A percentile compares a stretch with the other conserved stretches of the same genome.
These are phyloP conservation scores for Knipowitschia caucasica DNA, from an alignment of 2,797 vertebrate species.

Conservation along the genomic window DNA sequence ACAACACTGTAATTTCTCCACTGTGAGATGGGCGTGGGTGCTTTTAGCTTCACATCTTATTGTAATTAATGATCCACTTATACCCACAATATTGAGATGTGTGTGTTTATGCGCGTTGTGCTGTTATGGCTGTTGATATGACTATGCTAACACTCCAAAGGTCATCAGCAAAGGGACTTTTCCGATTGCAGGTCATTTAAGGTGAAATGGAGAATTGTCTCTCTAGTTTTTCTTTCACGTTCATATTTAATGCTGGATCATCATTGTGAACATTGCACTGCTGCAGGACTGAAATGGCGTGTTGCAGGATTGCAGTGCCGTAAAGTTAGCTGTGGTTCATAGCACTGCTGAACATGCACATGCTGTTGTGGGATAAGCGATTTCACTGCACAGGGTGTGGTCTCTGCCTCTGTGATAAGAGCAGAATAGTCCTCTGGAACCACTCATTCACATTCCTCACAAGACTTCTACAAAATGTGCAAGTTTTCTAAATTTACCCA, in stretches of 20 bases:
- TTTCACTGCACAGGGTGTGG: slow-evolving; percentile 63
- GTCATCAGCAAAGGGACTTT: slow-evolving; percentile 41
- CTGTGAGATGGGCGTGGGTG: too few relatives aligned
- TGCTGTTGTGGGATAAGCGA: slow-evolving; percentile 54
- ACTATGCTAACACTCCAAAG: slow-evolving; percentile 46
- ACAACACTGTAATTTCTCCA: too few relatives aligned
- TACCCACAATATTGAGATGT: neutral
- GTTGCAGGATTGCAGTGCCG: slow-evolving; percentile 47
- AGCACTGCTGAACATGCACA: slow-evolving; percentile 55
- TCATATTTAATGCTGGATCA: slow-evolving; percentile 51
- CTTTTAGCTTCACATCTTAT: too few relatives aligned
- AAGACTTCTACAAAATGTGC: slow-evolving; percentile 37
- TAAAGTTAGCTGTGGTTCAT: slow-evolving; percentile 35
- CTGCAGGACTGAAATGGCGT: slow-evolving; percentile 47
- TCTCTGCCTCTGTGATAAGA: slow-evolving; percentile 59
- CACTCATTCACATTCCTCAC: slow-evolving; percentile 51
- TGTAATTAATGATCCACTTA: too few relatives aligned
- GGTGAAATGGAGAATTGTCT: slow-evolving; percentile 37
- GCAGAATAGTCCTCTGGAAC: slow-evolving; percentile 47
- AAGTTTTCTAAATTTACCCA: slow-evolving; percentile 12
- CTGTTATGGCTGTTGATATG: slow-evolving; percentile 26
- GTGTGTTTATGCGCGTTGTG: slow-evolving; percentile 6
- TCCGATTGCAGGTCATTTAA: slow-evolving; percentile 43
- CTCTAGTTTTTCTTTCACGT: slow-evolving; percentile 12
- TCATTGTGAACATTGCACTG: slow-evolving; percentile 47